Evolutionary conservation across 2,797 vertebrate genomes (phyloP), one percentile per base, ranked within the genome.

Genomic region (Odontamblyopus lacepedii): DNA sequence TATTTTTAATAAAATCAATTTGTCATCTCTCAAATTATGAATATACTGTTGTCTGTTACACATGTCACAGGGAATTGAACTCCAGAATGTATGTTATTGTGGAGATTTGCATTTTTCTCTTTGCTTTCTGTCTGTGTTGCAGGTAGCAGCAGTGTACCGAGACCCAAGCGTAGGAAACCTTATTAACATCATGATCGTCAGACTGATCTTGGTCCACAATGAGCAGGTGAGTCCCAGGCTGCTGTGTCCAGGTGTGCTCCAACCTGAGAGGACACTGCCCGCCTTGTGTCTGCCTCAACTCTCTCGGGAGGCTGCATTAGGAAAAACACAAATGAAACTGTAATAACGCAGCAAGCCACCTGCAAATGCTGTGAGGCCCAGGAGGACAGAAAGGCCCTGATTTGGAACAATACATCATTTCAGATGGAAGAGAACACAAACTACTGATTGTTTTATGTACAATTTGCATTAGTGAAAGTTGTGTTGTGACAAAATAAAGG

Each of bases 141-240:
- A 99, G 98, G 98, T 99, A 86, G 96, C 98, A 85, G 95, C 96
- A 9, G 96, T 99, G 80, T 99, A 99, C 91, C 95, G 93, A 89
- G 97, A 99, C 88, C 92, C 97, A 86, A 98, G 95, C 76, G 96
- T 99, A 84, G 97, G 98, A 86, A 99, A 98, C 90, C 95, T 98
- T 82, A 97, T 99, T 92, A 97, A 96, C 92, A 94, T 99, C 88
- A 91, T 97, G 90, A 94, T 99, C 63, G 96, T 99, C 81, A 98
- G 97, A 91, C 92, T 99, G 72, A 88, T 98, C 84, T 74, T 99
- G 78, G 87, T 98, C 92, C 96, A 99, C 88, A 94, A 95, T 85
- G 96, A 99, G 80, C 95, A 96, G 96, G 97, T 98, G 94, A 91
- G 94, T 79, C 9, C 1, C 66, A 30, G 57, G 63, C 73, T 76